These are phyloP conservation scores for Anhinga rufa DNA, from an alignment of 2,113 vertebrate species.

Conservation along the genomic window DNA sequence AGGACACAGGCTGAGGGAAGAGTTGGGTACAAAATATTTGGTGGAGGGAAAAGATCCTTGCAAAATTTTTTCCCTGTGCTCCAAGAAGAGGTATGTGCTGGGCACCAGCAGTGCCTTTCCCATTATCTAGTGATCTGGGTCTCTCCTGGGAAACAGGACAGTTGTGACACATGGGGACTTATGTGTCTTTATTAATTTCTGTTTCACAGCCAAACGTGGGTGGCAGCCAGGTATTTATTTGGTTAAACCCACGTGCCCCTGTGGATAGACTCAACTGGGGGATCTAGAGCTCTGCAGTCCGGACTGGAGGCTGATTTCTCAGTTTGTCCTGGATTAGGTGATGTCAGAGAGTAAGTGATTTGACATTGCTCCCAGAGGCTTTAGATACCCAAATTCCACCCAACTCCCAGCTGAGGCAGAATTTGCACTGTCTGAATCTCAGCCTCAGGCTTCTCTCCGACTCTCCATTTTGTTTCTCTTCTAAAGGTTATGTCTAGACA, in stretches of 20 bases:
- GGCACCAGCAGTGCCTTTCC: background rate
- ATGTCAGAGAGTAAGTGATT: background rate
- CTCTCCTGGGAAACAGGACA: background rate
- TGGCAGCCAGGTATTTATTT: background rate
- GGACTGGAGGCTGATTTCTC: background rate
- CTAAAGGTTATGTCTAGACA: constrained; percentile 38
- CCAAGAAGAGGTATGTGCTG: background rate
- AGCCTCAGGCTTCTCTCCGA: background rate
- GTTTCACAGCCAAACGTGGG: background rate
- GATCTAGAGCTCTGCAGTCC: background rate
- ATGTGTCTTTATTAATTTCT: background rate
- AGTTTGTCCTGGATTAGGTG: background rate
- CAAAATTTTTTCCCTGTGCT: background rate
- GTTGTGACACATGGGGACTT: background rate
- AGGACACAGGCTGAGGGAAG: background rate
- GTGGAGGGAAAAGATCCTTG: background rate
- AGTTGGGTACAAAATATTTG: background rate
- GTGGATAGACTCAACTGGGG: background rate
- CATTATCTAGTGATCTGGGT: background rate
- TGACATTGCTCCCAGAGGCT: background rate
- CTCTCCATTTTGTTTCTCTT: constrained; percentile 45
- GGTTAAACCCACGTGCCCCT: background rate
- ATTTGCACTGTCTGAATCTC: constrained; percentile 49
- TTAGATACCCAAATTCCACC: constrained; percentile 50
- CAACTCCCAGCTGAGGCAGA: constrained; percentile 32